A percentile compares a stretch with the other conserved stretches of the same genome.
phyloP scores from a whole-genome alignment of 2,113 vertebrate species.

The Planiliza haematocheilus region DNA sequence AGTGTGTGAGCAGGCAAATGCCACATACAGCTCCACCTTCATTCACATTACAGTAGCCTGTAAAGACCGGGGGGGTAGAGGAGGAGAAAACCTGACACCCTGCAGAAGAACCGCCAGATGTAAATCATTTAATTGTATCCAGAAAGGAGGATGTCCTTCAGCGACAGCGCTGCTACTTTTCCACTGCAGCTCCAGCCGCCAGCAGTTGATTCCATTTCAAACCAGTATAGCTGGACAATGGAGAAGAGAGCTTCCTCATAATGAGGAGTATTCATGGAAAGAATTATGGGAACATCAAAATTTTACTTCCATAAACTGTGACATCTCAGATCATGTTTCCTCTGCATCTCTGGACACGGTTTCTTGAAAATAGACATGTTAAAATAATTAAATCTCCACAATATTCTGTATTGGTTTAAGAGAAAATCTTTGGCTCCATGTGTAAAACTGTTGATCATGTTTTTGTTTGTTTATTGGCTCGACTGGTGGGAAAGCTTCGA shows the following conservation, averaged over 20 bases:
- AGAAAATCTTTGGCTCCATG: slow-evolving; percentile 22
- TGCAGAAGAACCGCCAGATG: slow-evolving; percentile 50
- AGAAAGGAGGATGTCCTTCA: slow-evolving; percentile 45
- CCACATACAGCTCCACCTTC: background rate
- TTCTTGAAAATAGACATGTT: slow-evolving; percentile 25
- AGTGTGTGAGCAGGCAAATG: slow-evolving; percentile 12
- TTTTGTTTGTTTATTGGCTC: slow-evolving; percentile 63
- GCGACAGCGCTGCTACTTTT: slow-evolving; percentile 47
- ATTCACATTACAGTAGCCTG: slow-evolving; percentile 13
- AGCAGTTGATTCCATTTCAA: slow-evolving; percentile 51
- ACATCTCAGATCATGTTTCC: slow-evolving; percentile 46
- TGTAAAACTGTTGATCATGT: slow-evolving; percentile 10
- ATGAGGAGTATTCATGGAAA: slow-evolving; percentile 42
- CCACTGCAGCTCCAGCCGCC: slow-evolving; percentile 46
- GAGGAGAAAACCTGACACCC: slow-evolving; percentile 51
- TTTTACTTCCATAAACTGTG: slow-evolving; percentile 45
- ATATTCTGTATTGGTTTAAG: slow-evolving; percentile 9
- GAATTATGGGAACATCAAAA: slow-evolving; percentile 12
- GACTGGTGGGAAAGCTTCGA: slow-evolving; percentile 42
- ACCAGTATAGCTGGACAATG: slow-evolving; percentile 40
- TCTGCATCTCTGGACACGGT: slow-evolving; percentile 10
- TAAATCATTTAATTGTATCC: slow-evolving; percentile 70
- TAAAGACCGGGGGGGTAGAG: too few relatives aligned
- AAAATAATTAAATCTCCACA: background rate
- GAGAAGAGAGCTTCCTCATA: slow-evolving; percentile 46